phyloP scores from a whole-genome alignment of 2,797 vertebrate species.

The Pseudochirops cupreus region DNA sequence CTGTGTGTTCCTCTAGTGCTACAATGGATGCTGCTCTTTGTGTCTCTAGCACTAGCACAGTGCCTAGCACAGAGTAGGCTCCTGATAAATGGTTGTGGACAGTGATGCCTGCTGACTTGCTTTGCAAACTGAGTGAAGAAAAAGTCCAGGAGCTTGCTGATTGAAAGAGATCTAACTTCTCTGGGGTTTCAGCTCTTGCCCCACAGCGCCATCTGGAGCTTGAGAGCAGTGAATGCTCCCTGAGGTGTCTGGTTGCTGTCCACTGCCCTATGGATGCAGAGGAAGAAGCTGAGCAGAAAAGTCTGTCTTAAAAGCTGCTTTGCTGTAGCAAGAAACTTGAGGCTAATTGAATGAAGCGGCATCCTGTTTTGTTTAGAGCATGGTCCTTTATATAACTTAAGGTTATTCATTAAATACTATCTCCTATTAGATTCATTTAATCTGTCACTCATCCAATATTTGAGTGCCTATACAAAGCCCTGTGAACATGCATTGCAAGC shows the following conservation, averaged over 20 bases:
- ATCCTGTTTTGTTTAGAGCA: background rate
- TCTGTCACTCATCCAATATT: background rate
- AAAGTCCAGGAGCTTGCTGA: no score
- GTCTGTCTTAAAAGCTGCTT: background rate
- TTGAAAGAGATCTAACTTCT: background rate
- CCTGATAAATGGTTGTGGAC: background rate
- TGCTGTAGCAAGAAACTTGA: background rate
- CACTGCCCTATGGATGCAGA: no score
- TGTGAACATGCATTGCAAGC: background rate
- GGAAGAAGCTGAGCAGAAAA: background rate
- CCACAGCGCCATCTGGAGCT: background rate
- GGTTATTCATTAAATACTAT: background rate
- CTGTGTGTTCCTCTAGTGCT: no score
- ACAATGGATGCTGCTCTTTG: no score
- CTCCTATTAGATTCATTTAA: background rate
- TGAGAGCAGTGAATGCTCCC: background rate
- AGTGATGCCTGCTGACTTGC: no score
- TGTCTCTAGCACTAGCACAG: background rate
- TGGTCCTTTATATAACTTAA: background rate
- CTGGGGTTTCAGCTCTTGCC: background rate
- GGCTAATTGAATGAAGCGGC: background rate
- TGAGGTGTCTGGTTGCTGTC: background rate
- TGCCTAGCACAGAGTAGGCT: background rate
- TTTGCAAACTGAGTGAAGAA: background rate
- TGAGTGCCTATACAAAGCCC: background rate